Evolutionary conservation across 2,113 vertebrate species (phyloP).

Genomic region (Charina bottae): DNA sequence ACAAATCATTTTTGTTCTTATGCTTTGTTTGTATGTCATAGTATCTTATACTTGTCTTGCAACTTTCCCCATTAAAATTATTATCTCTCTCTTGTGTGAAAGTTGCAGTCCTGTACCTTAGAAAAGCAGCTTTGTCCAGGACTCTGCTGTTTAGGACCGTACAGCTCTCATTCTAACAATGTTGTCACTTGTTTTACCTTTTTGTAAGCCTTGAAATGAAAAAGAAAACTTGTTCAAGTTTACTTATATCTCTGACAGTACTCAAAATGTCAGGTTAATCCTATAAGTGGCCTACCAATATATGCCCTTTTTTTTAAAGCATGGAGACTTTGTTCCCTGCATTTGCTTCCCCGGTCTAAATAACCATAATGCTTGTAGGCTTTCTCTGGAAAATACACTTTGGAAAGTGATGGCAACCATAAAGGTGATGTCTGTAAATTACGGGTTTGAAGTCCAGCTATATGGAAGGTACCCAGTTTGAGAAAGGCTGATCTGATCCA

Average conservation of each 20-base stretch:
- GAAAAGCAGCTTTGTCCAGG: background rate
- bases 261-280: background rate
- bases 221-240: background rate
- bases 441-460: background rate
- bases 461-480: background rate
- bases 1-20: slow-evolving; percentile 4
- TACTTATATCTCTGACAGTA: background rate
- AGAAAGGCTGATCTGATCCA: background rate
- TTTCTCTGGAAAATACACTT: background rate
- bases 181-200: slow-evolving; percentile 1
- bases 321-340: background rate
- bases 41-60: slow-evolving; percentile 12
- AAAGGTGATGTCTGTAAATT: background rate
- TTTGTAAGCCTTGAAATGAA: background rate
- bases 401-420: too few species aligned
- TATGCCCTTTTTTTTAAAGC: background rate
- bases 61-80: slow-evolving; percentile 32
- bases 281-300: background rate
- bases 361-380: background rate
- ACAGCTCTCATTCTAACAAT: background rate
- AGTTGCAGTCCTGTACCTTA: background rate
- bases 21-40: background rate
- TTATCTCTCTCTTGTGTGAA: slow-evolving; percentile 14
- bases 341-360: background rate
- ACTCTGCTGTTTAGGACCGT: background rate